These are phyloP conservation scores for Leucopternis melanops DNA, from an alignment of 2,113 vertebrate species.

Conservation along the genomic window DNA sequence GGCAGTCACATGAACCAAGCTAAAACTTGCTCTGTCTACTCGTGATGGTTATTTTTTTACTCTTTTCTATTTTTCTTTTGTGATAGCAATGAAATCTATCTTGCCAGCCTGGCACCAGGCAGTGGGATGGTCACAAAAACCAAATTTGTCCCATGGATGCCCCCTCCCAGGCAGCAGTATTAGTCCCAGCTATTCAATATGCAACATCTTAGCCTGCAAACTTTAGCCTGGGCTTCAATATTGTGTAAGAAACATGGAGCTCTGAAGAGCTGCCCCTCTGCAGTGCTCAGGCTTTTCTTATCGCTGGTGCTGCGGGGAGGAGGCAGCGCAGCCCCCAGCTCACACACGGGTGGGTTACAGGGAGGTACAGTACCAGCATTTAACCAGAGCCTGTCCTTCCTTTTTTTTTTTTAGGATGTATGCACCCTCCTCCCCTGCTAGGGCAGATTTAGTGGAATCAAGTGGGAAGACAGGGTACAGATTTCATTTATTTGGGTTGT, in stretches of 20 bases:
- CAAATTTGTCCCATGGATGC: neutral
- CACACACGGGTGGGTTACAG: rapidly evolving
- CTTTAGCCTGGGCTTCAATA: neutral
- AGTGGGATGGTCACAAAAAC: neutral
- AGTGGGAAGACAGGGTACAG: neutral
- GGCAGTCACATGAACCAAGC: neutral
- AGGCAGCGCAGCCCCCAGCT: neutral
- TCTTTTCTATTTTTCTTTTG: neutral
- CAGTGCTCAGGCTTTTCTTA: neutral
- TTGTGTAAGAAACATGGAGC: rapidly evolving
- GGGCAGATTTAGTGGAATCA: neutral
- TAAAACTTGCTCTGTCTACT: neutral
- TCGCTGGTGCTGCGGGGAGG: neutral
- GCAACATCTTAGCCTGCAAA: neutral
- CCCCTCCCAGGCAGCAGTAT: neutral
- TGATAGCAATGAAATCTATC: neutral
- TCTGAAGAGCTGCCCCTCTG: neutral
- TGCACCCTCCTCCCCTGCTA: neutral
- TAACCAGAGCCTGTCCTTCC: neutral
- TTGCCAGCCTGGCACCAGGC: neutral
- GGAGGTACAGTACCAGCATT: neutral
- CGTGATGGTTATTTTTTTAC: neutral
- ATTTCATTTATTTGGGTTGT: neutral
- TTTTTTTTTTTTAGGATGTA: neutral
- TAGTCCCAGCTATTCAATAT: neutral